Evolutionary conservation across 1,140 invertebrate species (phyloP).

Genomic region (Diuraphis noxia): DNA sequence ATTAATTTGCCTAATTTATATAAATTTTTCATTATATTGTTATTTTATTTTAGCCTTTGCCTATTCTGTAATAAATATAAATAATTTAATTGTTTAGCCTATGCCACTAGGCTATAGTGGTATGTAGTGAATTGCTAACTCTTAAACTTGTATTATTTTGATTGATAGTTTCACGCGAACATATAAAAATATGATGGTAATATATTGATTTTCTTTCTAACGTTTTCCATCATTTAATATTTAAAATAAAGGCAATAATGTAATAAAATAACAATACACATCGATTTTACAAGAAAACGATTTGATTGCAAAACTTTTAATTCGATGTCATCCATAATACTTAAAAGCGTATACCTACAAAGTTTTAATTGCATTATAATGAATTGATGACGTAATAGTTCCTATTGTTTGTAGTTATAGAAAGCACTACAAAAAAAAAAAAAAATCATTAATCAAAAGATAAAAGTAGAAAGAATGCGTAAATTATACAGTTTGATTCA

Average conservation of each 20-base stretch:
- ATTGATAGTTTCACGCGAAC: background rate
- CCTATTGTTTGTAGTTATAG: background rate
- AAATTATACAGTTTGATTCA: background rate
- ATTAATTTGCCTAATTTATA: background rate
- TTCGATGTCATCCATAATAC: background rate
- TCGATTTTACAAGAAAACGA: background rate
- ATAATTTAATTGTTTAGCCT: no score
- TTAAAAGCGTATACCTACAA: background rate
- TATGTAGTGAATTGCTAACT: background rate
- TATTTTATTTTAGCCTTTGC: background rate
- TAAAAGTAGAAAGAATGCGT: background rate
- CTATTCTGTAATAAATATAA: background rate
- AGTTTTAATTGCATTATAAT: slow-evolving; percentile 6
- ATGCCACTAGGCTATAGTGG: no score
- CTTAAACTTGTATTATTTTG: background rate
- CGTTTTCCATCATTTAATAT: background rate
- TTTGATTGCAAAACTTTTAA: slow-evolving; percentile 11
- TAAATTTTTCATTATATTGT: background rate
- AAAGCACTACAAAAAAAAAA: background rate
- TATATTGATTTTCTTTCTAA: background rate
- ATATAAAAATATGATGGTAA: background rate
- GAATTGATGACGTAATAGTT: background rate
- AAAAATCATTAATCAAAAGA: slow-evolving; percentile 10
- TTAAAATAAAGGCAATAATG: background rate
- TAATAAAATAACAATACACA: background rate